Conservation (phyloP, 2,888 invertebrate species). For the Acholoe squamosa region DNA sequence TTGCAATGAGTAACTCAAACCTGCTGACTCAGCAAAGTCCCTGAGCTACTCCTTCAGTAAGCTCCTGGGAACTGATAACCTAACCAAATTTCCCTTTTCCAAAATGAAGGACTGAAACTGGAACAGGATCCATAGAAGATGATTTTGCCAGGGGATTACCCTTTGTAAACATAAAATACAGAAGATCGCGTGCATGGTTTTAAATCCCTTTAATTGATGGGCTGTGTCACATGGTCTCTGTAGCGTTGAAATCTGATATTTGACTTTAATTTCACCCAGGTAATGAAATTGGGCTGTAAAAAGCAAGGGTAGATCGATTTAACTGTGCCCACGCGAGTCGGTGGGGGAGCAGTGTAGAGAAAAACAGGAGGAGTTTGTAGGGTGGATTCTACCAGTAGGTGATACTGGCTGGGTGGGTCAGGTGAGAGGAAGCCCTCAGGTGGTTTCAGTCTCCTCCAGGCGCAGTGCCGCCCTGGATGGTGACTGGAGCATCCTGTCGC, state of each 20-base stretch:
- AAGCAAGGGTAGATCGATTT: neutral
- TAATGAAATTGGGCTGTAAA: neutral
- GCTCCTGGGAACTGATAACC: neutral
- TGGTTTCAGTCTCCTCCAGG: neutral
- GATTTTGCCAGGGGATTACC: neutral
- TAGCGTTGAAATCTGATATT: neutral
- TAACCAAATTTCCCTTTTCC: neutral
- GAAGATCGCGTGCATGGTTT: no score
- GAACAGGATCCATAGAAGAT: constrained; percentile 12
- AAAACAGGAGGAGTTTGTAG: neutral
- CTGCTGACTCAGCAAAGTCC: neutral
- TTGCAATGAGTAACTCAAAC: neutral
- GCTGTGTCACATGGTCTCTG: neutral
- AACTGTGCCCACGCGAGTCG: neutral
- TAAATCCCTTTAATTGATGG: no score
- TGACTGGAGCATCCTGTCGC: constrained; percentile 2
- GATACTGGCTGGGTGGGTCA: neutral
- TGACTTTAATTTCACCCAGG: neutral
- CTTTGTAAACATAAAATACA: no score
- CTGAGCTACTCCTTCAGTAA: no score
- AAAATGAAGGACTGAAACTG: neutral
- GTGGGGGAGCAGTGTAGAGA: neutral
- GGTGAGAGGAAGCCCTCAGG: constrained; percentile 8
- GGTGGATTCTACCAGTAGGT: neutral
- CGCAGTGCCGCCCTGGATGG: neutral